phyloP scores from a whole-genome alignment of 1,140 invertebrate genomes.

The Venustaconcha ellipsiformis region DNA sequence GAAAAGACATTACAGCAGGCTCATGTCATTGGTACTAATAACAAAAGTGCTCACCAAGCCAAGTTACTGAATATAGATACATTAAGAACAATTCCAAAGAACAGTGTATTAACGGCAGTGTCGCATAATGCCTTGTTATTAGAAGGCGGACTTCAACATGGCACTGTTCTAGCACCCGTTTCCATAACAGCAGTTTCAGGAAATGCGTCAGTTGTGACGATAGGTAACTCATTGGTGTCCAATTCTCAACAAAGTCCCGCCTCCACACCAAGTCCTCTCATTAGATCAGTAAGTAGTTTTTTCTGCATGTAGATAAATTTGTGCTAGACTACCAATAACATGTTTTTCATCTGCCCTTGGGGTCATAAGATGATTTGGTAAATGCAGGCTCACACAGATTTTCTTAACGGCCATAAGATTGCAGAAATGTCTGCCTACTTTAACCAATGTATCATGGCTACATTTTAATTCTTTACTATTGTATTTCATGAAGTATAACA shows the following conservation, averaged over 20 bases:
- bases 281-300: slow-evolving; percentile 33
- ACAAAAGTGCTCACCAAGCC: slow-evolving; percentile 23
- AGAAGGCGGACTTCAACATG: slow-evolving; percentile 46
- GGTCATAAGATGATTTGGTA: no score
- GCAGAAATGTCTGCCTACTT: no score
- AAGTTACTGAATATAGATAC: slow-evolving; percentile 40
- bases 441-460: no score
- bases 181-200: slow-evolving; percentile 36
- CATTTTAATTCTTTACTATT: no score
- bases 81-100: slow-evolving; percentile 44
- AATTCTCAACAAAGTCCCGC: slow-evolving; percentile 23
- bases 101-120: slow-evolving; percentile 41
- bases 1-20: slow-evolving; percentile 40
- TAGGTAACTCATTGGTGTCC: slow-evolving; percentile 1
- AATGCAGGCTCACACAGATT: no score
- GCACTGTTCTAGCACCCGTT: slow-evolving; percentile 52
- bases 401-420: no score
- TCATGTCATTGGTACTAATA: slow-evolving; percentile 35
- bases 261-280: slow-evolving; percentile 23
- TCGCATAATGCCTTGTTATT: slow-evolving; percentile 49
- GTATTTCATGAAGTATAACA: no score
- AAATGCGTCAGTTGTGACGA: slow-evolving; percentile 1
- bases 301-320: background rate
- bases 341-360: no score
- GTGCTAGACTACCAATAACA: background rate